Evolutionary conservation across 2,888 invertebrate genomes (phyloP), one percentile per base, ranked within the genome.

Genomic region (Gymnosoma rotundatum): DNA sequence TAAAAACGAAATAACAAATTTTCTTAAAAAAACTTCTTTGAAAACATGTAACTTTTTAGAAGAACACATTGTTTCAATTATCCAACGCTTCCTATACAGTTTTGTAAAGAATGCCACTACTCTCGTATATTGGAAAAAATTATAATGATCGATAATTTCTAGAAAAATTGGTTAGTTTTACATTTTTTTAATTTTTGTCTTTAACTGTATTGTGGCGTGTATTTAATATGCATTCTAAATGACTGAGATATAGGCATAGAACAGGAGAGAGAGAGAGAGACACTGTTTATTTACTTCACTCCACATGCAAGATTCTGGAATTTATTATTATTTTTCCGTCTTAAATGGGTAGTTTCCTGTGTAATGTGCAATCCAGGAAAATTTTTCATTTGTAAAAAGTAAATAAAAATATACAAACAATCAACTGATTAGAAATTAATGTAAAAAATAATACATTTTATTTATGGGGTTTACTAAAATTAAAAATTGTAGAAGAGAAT

Each of bases 281-380:
- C 20, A 48, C 50, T 14, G 21, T 16, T 54, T 48, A 48, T 20
- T 75, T 21, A 58, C 64, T 64, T 60, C 69, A 79, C 70, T 78
- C 78, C 74, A 79, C 78, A 78, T 79, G 83, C 70, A 79, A 79
- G 54, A 75, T 66, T 70, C 70, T 75, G 69, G 63, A 75, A 75
- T 78, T 83, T 72, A 64, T 70, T 72, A 25, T 60, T 78, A 70
- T 60, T 79, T 72, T 52, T 56, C 67, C 50, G 58, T 56, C 36
- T 36, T 70, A 70, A 78, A 78, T 83, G 74, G 69, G 10, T 64
- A 70, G 78, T 78, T 83, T 83, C 83, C 83, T 78, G 83, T 81
- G 48, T 54, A 66, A 76, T 45, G 70, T 82, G 72, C 72, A 58
- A 79, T 60, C 48, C 60, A 38, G 60, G 48, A 38, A 60, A 73